A percentile compares a stretch with the other conserved stretches of the same genome.
Conservation (phyloP, 2,113 vertebrate species). For the Odocoileus hemionus region DNA sequence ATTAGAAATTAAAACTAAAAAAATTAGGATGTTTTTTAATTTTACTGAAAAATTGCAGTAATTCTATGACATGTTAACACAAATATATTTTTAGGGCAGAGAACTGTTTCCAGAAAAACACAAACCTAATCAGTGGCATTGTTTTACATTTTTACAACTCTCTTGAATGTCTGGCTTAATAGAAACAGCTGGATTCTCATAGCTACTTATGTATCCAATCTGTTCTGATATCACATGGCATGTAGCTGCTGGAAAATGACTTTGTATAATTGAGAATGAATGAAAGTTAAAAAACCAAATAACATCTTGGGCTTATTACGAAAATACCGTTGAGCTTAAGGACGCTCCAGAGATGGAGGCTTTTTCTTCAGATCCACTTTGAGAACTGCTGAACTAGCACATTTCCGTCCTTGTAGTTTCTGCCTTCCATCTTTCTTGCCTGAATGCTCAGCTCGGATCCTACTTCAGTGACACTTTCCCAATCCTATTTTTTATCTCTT, state of each 20-base stretch:
- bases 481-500: not conserved
- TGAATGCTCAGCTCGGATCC: not conserved
- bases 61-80: not conserved
- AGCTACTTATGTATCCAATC: not conserved
- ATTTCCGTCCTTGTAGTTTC: not conserved
- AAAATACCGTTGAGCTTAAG: not conserved
- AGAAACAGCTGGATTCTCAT: not conserved
- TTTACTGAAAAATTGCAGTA: not conserved
- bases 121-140: not conserved
- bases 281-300: not conserved
- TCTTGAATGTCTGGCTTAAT: not conserved
- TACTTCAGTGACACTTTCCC: not conserved
- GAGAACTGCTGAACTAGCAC: not conserved
- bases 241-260: not conserved
- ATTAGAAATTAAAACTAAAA: conserved; percentile 28
- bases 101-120: not conserved
- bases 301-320: not conserved
- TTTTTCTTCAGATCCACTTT: not conserved
- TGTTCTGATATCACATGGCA: not conserved
- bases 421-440: not conserved
- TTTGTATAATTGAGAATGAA: not conserved
- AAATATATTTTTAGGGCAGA: conserved; percentile 14
- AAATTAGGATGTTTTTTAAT: not conserved
- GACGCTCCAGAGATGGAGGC: not conserved
- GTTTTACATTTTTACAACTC: not conserved